These are phyloP conservation scores for Coboldia fuscipes DNA, from an alignment of 1,140 invertebrate genomes.

Conservation along the genomic window DNA sequence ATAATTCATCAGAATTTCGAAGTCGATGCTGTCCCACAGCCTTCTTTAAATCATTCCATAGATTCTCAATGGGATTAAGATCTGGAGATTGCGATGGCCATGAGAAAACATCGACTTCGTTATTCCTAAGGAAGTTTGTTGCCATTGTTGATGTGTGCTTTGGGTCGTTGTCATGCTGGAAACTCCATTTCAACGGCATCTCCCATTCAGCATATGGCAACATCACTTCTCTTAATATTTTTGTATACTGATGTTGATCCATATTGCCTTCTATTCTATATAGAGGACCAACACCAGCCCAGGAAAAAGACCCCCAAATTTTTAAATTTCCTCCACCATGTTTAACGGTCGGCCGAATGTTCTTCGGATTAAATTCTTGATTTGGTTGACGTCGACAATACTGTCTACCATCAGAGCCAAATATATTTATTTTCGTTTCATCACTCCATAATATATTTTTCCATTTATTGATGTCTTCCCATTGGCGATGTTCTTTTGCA, in stretches of 20 bases:
- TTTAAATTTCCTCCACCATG: too few relatives aligned
- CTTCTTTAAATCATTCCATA: slow-evolving; percentile 7
- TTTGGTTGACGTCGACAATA: too few relatives aligned
- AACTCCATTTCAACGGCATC: slow-evolving; percentile 9
- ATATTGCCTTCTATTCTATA: slow-evolving; percentile 7
- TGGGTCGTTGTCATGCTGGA: too few relatives aligned
- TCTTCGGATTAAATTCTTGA: slow-evolving; percentile 5
- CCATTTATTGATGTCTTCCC: slow-evolving; percentile 4
- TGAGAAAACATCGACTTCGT: slow-evolving; percentile 8
- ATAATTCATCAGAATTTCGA: slow-evolving; percentile 5
- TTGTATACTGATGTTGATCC: slow-evolving; percentile 6
- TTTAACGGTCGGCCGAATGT: slow-evolving; percentile 9
- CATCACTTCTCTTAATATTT: slow-evolving; percentile 8
- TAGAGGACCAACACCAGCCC: slow-evolving; percentile 6
- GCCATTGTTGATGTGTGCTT: too few relatives aligned
- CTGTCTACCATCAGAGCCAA: slow-evolving; percentile 4
- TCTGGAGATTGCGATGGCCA: slow-evolving; percentile 12
- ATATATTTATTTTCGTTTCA: slow-evolving; percentile 5
- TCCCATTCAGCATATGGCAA: too few relatives aligned
- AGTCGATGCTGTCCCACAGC: slow-evolving; percentile 3
- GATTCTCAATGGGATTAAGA: slow-evolving; percentile 12
- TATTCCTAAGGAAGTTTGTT: too few relatives aligned
- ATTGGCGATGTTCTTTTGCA: slow-evolving; percentile 2
- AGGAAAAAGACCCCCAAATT: slow-evolving; percentile 10
- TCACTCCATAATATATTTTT: slow-evolving; percentile 3